Conservation (phyloP, 2,888 invertebrate species). For the Chydorus sphaericus region DNA sequence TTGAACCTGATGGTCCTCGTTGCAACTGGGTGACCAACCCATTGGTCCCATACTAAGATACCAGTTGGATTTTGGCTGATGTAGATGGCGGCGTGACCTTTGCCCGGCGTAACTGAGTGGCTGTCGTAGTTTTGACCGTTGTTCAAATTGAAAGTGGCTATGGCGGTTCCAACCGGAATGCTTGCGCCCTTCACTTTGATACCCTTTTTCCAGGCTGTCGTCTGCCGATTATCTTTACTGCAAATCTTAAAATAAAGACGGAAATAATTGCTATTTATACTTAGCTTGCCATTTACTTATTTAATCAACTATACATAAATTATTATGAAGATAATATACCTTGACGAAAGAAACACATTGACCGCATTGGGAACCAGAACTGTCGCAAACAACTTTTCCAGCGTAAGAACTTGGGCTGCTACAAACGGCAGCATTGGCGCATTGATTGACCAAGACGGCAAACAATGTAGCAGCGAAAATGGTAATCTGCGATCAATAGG, state of each 20-base stretch:
- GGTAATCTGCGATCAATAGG: no score
- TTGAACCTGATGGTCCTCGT: background rate
- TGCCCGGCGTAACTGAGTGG: no score
- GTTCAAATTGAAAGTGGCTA: background rate
- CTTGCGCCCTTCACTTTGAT: background rate
- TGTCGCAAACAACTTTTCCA: background rate
- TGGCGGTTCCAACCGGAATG: background rate
- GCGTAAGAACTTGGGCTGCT: background rate
- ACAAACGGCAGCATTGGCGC: no score
- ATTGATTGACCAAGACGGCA: no score
- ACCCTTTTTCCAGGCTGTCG: background rate
- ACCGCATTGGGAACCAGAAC: background rate
- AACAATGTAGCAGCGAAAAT: no score
- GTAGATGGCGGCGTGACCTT: constrained; percentile 2
- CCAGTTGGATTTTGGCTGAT: background rate
- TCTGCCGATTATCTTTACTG: background rate
- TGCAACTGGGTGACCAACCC: background rate
- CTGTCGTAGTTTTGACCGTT: background rate
- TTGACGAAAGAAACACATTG: background rate
- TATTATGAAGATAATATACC: no score
- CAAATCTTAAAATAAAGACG: no score
- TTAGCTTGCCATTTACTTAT: no score
- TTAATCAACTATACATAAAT: no score
- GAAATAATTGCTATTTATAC: no score
- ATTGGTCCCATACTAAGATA: background rate